Evolutionary conservation across 2,113 vertebrate genomes (phyloP).

Genomic region (Hassar affinis): DNA sequence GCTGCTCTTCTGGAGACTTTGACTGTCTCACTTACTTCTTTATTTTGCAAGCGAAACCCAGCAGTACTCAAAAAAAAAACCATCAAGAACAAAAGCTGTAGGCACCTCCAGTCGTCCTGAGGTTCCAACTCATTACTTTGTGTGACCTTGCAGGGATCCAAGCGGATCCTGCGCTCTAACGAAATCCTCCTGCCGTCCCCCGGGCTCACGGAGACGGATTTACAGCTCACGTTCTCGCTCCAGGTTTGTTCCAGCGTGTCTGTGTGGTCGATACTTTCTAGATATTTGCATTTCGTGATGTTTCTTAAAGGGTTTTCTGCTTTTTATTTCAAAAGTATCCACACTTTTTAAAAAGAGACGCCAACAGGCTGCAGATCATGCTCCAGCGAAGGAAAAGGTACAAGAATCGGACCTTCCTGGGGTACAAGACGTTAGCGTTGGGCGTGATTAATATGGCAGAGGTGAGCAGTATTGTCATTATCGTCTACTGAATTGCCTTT

Average conservation of each 20-base stretch:
- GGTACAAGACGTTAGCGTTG: slow-evolving; percentile 88
- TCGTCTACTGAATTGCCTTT: neutral
- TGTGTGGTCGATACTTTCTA: too few species aligned
- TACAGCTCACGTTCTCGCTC: slow-evolving; percentile 88
- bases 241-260: slow-evolving; percentile 71
- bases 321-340: slow-evolving; percentile 75
- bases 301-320: neutral
- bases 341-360: slow-evolving; percentile 89
- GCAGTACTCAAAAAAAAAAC: too few species aligned
- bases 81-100: too few species aligned
- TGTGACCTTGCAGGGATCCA: slow-evolving; percentile 78
- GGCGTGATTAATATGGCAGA: slow-evolving; percentile 93
- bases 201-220: slow-evolving; percentile 85
- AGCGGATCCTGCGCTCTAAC: slow-evolving; percentile 88
- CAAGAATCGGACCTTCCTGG: slow-evolving; percentile 91
- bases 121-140: neutral
- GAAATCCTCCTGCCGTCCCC: slow-evolving; percentile 85
- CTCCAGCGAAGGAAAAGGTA: slow-evolving; percentile 87
- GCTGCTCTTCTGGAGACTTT: too few species aligned
- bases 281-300: neutral
- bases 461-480: slow-evolving; percentile 62
- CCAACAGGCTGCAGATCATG: slow-evolving; percentile 92
- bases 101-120: neutral
- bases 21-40: too few species aligned
- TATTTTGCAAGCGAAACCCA: too few species aligned